These are phyloP conservation scores for Eristalis tenax DNA, from an alignment of 2,888 invertebrate species.

Conservation along the genomic window DNA sequence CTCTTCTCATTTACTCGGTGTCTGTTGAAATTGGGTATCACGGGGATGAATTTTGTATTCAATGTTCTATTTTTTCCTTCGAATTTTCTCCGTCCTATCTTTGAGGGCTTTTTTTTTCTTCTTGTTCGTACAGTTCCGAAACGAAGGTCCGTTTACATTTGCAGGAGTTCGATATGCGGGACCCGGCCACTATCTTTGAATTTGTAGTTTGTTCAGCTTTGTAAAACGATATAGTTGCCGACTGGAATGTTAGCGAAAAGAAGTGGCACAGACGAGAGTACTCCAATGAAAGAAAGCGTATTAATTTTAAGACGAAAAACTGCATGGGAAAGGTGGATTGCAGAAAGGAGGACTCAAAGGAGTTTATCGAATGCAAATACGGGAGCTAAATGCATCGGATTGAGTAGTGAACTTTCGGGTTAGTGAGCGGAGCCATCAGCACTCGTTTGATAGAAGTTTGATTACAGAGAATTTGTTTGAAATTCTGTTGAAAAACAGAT, in stretches of 20 bases:
- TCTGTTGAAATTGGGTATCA: constrained; percentile 31
- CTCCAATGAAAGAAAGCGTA: background rate
- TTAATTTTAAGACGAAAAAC: constrained; percentile 15
- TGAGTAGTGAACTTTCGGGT: background rate
- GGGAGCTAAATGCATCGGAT: constrained; percentile 36
- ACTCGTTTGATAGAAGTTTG: background rate
- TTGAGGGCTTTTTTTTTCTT: background rate
- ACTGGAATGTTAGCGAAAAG: background rate
- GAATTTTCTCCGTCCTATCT: background rate
- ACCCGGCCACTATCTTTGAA: constrained; percentile 24
- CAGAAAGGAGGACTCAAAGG: constrained; percentile 22
- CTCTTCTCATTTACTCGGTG: background rate
- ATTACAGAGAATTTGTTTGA: background rate
- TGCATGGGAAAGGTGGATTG: constrained; percentile 22
- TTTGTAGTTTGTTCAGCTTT: constrained; percentile 7
- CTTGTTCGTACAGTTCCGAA: background rate
- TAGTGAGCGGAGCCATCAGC: background rate
- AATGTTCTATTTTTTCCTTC: background rate
- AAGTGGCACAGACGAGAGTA: background rate
- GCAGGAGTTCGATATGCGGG: constrained; percentile 46
- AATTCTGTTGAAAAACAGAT: background rate
- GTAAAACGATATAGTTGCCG: background rate
- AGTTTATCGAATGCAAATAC: constrained; percentile 34
- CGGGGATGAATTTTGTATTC: background rate
- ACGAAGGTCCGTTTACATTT: constrained; percentile 24